Conservation (phyloP, 2,888 invertebrate genomes). For the Conus canariensis region DNA sequence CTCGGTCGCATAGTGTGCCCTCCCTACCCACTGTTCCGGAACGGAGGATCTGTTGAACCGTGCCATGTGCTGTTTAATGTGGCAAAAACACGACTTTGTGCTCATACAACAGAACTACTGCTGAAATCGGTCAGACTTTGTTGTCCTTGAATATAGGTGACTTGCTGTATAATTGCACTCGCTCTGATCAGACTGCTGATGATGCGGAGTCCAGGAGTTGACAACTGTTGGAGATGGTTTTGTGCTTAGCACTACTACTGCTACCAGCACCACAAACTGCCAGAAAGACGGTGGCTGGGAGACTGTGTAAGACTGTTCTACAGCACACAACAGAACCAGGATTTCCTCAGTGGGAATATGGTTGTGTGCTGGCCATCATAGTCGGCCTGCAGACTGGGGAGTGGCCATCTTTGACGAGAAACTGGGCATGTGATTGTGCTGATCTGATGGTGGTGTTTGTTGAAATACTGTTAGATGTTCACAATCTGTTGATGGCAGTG, state of each 20-base stretch:
- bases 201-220: background rate
- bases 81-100: conserved; percentile 8
- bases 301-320: background rate
- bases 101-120: conserved; percentile 19
- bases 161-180: background rate
- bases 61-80: background rate
- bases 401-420: no score
- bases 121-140: conserved; percentile 7
- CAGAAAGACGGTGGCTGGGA: background rate
- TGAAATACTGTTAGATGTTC: background rate
- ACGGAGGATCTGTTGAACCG: conserved; percentile 15
- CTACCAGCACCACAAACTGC: conserved; percentile 21
- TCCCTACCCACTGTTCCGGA: no score
- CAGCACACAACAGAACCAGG: background rate
- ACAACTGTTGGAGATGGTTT: background rate
- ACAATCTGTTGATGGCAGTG: background rate
- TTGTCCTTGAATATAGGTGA: background rate
- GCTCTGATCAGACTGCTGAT: conserved; percentile 4
- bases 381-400: background rate
- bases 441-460: background rate
- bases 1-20: conserved; percentile 45
- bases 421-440: background rate
- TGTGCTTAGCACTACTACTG: conserved; percentile 8
- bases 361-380: background rate
- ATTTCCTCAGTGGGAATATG: background rate